Evolutionary conservation across 1,140 invertebrate species (phyloP), one percentile per base, ranked within the genome.

Genomic region (Drosophila triauraria): DNA sequence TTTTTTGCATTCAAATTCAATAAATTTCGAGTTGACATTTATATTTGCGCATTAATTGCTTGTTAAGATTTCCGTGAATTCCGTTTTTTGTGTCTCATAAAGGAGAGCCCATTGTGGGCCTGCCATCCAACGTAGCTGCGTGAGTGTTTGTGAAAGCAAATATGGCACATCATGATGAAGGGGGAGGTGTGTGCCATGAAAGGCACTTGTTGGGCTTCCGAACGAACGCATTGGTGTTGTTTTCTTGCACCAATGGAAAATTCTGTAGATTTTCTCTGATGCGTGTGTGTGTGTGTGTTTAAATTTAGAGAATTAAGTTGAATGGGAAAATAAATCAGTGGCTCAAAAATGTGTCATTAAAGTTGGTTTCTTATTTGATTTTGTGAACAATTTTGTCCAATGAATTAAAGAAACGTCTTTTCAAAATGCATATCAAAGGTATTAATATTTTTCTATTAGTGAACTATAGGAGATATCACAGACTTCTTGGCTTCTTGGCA

Each of bases 21-120:
- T 87, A 87, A 80, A 87, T 87, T 88, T 64, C 63, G 69, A 87
- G 72, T 81, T 85, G 84, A 87, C 84, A 88, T 75, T 90, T 90
- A 85, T 83, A 88, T 83, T 88, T 88, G 62, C 72, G 81, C 80
- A 88, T 88, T 81, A 84, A 78, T 90, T 75, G 69, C 47, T 53
- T 62, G 80, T 80, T 68, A 81, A 78, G 74, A 90, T 90, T 88
- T 88, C 85, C 85, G 65, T 44, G 64, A 79, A 88, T 70, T 78
- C 43, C 12, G 38, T 51, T 64, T 75, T 64, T 32, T 61, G 58
- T 58, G 30, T 43, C 65, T 50, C 67, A 53, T 42, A 78, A 82
- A 69, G 75, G 43, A 75, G 50, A 78, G 53, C 17, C 46, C 78
- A 79, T 78, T 78, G 64, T 80, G 48, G 65, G 70, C 48, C 12